These are phyloP conservation scores for Ecliptopera silaceata DNA, from an alignment of 2,888 invertebrate genomes.

Conservation along the genomic window DNA sequence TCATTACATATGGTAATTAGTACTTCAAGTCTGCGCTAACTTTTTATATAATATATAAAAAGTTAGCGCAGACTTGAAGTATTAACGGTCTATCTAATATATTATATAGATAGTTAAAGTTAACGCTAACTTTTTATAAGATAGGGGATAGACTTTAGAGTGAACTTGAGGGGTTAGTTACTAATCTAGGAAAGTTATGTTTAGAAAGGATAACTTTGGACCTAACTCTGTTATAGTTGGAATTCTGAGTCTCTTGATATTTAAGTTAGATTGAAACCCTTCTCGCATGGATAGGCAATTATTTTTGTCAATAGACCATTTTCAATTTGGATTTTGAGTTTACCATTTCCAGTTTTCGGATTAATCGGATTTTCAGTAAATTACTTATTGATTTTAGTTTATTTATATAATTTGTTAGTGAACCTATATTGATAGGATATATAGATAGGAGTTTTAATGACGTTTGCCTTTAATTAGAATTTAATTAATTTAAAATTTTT, in stretches of 20 bases:
- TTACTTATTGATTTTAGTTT: constrained; percentile 8
- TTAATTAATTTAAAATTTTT: too few species aligned
- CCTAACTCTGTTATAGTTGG: constrained; percentile 28
- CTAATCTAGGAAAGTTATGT: constrained; percentile 36
- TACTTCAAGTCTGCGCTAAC: too few species aligned
- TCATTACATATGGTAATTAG: too few species aligned
- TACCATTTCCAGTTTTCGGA: constrained; percentile 11
- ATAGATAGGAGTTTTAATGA: too few species aligned
- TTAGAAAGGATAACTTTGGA: constrained; percentile 36
- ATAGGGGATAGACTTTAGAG: too few species aligned
- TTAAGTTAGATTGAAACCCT: constrained; percentile 26
- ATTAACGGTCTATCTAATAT: too few species aligned
- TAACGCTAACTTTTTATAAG: too few species aligned
- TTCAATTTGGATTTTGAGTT: constrained; percentile 26
- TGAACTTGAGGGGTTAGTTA: constrained; percentile 33
- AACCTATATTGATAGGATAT: too few species aligned
- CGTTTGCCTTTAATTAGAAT: too few species aligned
- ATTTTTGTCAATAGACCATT: constrained; percentile 27
- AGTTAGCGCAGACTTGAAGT: too few species aligned
- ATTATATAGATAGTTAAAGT: too few species aligned
- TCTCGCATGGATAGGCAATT: constrained; percentile 27
- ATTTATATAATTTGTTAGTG: background rate
- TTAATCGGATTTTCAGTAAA: constrained; percentile 1
- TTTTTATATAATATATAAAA: too few species aligned
- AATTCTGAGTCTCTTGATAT: constrained; percentile 29